Conservation (phyloP, 2,888 invertebrate species). For the Hirtodrosophila histrioides region DNA sequence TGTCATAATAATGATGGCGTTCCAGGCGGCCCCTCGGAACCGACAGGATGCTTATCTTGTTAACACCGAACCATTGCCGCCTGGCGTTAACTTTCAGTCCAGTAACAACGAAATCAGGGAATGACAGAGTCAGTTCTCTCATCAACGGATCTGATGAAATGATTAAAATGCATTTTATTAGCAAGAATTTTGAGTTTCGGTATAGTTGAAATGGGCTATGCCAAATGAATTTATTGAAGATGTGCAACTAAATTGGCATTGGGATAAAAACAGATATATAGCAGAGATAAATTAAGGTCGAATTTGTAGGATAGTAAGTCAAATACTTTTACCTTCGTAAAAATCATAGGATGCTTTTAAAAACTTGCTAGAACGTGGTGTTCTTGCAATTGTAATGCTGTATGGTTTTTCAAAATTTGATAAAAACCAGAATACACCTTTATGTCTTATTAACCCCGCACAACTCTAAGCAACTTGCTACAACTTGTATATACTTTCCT, state of each 20-base stretch:
- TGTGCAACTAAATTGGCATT: neutral
- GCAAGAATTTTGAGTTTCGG: conserved; percentile 38
- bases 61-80: conserved; percentile 60
- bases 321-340: no score
- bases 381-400: no score
- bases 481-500: no score
- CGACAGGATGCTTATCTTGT: conserved; percentile 73
- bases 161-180: conserved; percentile 72
- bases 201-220: neutral
- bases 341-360: no score
- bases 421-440: no score
- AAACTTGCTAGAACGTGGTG: no score
- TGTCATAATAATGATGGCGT: conserved; percentile 83
- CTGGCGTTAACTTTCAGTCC: conserved; percentile 58
- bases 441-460: no score
- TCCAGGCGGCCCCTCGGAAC: conserved; percentile 33
- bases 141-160: conserved; percentile 45
- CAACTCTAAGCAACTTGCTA: no score
- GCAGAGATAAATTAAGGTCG: neutral
- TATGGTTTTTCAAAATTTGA: no score
- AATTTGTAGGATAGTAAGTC: neutral
- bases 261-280: no score
- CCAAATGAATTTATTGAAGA: neutral
- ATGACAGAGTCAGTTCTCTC: conserved; percentile 8
- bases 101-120: conserved; percentile 25